phyloP scores from a whole-genome alignment of 1,140 invertebrate genomes.

The Brachystomella parvula region DNA sequence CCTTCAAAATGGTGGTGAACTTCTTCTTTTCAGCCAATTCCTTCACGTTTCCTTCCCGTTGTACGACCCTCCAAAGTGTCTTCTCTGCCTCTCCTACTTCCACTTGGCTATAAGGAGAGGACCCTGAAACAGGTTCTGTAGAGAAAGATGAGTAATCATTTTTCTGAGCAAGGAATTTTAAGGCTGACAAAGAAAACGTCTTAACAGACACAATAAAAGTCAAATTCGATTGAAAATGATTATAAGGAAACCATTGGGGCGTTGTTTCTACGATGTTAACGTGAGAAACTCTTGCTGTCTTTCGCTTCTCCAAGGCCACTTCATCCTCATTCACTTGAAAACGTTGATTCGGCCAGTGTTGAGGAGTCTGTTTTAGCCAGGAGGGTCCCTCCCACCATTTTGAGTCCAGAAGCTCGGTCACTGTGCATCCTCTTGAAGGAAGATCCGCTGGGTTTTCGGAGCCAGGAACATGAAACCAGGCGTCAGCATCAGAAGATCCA shows the following conservation, averaged over 20 bases:
- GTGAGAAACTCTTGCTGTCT: too few relatives aligned
- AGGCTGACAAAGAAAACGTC: not conserved
- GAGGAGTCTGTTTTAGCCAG: constrained; percentile 8
- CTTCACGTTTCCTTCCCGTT: not conserved
- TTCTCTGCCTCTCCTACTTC: not conserved
- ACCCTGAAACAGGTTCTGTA: too few relatives aligned
- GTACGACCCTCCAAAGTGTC: not conserved
- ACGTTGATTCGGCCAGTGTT: constrained; percentile 14
- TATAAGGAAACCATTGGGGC: too few relatives aligned
- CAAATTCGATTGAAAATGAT: too few relatives aligned
- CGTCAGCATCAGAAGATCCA: not conserved
- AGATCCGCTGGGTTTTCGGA: constrained; percentile 18
- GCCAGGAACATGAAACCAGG: constrained; percentile 20
- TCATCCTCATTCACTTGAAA: not conserved
- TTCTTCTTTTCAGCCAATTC: not conserved
- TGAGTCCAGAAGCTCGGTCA: constrained; percentile 5
- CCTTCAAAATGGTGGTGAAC: not conserved
- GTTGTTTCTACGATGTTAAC: too few relatives aligned
- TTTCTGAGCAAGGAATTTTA: too few relatives aligned
- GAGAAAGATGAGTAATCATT: too few relatives aligned
- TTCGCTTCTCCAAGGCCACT: constrained; percentile 6
- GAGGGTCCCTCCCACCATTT: constrained; percentile 25
- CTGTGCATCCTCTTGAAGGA: constrained; percentile 20
- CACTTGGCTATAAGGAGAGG: too few relatives aligned
- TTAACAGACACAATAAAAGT: not conserved